Percentiles rank a stretch among this genome's conserved stretches.
These are phyloP conservation scores for Eustalomyia histrio DNA, from an alignment of 2,888 invertebrate genomes.

Conservation along the genomic window DNA sequence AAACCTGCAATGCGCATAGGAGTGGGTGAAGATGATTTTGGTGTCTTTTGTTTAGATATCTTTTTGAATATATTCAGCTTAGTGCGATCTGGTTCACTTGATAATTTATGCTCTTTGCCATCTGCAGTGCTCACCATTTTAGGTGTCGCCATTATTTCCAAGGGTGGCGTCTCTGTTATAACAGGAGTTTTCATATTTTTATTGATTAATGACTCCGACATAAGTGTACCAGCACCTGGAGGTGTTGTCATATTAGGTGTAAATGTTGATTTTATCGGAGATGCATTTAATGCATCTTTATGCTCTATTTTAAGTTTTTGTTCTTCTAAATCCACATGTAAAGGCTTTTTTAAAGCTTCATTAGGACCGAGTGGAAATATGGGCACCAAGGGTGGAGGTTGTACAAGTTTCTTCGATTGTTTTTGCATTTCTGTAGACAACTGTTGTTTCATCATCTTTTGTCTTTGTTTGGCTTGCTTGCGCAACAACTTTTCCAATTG, in stretches of 20 bases:
- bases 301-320: slow-evolving; percentile 30
- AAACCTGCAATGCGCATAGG: slow-evolving; percentile 32
- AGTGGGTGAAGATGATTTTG: slow-evolving; percentile 65
- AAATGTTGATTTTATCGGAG: slow-evolving; percentile 32
- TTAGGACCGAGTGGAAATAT: slow-evolving; percentile 34
- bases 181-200: slow-evolving; percentile 37
- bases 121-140: slow-evolving; percentile 17
- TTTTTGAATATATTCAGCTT: slow-evolving; percentile 93
- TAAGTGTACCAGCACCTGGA: neutral
- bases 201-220: slow-evolving; percentile 7
- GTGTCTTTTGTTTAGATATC: slow-evolving; percentile 82
- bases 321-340: slow-evolving; percentile 34
- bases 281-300: slow-evolving; percentile 20
- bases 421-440: slow-evolving; percentile 47
- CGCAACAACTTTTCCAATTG: slow-evolving; percentile 72
- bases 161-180: slow-evolving; percentile 30
- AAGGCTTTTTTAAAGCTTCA: slow-evolving; percentile 33
- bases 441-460: slow-evolving; percentile 69
- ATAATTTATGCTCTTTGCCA: slow-evolving; percentile 81
- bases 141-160: slow-evolving; percentile 18
- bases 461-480: slow-evolving; percentile 72
- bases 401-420: slow-evolving; percentile 32
- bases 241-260: slow-evolving; percentile 2
- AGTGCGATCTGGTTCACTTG: slow-evolving; percentile 90
- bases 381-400: slow-evolving; percentile 46